phyloP scores from a whole-genome alignment of 1,140 invertebrate genomes.

The Drosophila nannoptera region DNA sequence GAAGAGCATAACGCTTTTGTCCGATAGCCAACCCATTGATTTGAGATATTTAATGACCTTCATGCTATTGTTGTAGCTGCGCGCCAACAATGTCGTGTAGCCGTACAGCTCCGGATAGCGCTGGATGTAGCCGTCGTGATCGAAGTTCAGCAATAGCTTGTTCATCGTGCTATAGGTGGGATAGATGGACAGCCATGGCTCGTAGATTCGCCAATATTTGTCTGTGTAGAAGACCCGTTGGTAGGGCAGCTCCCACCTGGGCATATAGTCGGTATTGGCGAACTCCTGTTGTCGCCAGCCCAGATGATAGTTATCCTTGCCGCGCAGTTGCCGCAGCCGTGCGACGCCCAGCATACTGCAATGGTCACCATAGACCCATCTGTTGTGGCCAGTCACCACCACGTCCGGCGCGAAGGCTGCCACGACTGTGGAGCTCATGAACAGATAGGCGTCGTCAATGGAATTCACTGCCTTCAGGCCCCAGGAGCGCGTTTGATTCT shows the following conservation, averaged over 20 bases:
- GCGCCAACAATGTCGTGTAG: constrained; percentile 47
- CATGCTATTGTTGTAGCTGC: constrained; percentile 16
- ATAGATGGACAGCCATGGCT: constrained; percentile 46
- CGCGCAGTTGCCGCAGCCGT: constrained; percentile 57
- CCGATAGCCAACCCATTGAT: constrained; percentile 39
- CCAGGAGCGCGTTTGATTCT: constrained; percentile 10
- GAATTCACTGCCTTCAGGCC: constrained; percentile 15
- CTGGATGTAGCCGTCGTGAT: constrained; percentile 15
- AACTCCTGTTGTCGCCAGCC: constrained; percentile 7
- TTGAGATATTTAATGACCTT: constrained; percentile 48
- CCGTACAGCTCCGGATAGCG: constrained; percentile 40
- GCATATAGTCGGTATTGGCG: constrained; percentile 17
- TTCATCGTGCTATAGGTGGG: not conserved
- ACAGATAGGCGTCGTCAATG: constrained; percentile 39
- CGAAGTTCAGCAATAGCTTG: constrained; percentile 9
- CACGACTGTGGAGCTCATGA: constrained; percentile 38
- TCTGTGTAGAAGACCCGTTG: constrained; percentile 31
- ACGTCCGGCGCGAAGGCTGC: constrained; percentile 31
- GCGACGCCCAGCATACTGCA: constrained; percentile 43
- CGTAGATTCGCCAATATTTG: constrained; percentile 60
- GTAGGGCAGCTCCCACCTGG: constrained; percentile 51
- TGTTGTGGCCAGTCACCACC: rapidly evolving
- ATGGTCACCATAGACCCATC: constrained; percentile 41
- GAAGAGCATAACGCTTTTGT: constrained; percentile 41
- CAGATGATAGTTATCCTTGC: not conserved